Percentiles rank a stretch among this genome's conserved stretches.
These are phyloP conservation scores for Bicyclus anynana DNA, from an alignment of 1,140 invertebrate genomes.

Conservation along the genomic window DNA sequence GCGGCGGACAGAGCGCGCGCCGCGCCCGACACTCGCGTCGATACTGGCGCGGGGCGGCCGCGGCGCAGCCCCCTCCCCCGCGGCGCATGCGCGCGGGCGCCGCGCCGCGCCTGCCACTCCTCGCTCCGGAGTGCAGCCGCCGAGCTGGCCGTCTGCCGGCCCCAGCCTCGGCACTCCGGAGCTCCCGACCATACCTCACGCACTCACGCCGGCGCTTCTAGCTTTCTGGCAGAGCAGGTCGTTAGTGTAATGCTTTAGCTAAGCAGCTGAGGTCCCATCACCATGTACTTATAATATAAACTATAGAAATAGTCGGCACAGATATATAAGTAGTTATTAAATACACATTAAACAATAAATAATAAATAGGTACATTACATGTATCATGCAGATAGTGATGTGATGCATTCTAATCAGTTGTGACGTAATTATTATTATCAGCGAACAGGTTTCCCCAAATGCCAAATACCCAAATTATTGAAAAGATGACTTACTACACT, in stretches of 20 bases:
- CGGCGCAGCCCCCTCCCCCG: constrained; percentile 39
- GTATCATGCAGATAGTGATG: not conserved
- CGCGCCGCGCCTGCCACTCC: constrained; percentile 36
- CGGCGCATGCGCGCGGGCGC: constrained; percentile 38
- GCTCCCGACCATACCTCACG: constrained; percentile 15
- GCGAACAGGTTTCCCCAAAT: not conserved
- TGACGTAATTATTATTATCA: not conserved
- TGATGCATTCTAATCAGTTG: too few relatives aligned
- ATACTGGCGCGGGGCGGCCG: constrained; percentile 49
- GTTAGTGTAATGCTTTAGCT: not conserved
- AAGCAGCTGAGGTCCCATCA: not conserved
- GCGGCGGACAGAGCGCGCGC: constrained; percentile 54
- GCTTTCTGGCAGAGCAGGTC: not conserved
- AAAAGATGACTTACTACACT: not conserved
- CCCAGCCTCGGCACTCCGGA: constrained; percentile 29
- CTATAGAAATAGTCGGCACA: too few relatives aligned
- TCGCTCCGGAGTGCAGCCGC: constrained; percentile 11
- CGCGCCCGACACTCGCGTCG: constrained; percentile 70
- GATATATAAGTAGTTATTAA: too few relatives aligned
- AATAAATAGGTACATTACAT: not conserved
- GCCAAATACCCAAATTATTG: not conserved
- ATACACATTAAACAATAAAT: too few relatives aligned
- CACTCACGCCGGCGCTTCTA: not conserved
- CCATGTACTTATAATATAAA: too few relatives aligned
- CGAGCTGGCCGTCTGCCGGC: too few relatives aligned